Conservation (phyloP, 2,888 invertebrate genomes). For the Euspilapteryx auroguttella region DNA sequence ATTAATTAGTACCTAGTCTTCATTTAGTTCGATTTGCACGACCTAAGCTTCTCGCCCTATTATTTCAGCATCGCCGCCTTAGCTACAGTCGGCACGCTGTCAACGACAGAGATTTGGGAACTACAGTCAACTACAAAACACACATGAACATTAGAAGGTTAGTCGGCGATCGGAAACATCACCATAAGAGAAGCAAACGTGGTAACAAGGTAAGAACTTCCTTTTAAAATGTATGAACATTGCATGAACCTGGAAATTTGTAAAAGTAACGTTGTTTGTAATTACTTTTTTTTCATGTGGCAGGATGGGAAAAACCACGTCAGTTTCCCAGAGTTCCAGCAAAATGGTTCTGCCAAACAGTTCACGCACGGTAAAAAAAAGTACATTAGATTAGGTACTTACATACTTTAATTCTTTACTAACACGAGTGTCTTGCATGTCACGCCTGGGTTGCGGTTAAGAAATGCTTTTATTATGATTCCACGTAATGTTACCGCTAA, state of each 20-base stretch:
- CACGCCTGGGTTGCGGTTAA: conserved; percentile 36
- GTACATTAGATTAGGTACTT: conserved; percentile 70
- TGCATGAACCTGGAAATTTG: no score
- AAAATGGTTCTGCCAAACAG: conserved; percentile 86
- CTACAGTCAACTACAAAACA: conserved; percentile 85
- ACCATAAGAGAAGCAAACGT: conserved; percentile 84
- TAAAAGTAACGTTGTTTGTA: no score
- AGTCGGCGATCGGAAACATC: conserved; percentile 83
- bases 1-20: no score
- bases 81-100: conserved; percentile 92
- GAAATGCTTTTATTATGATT: background rate
- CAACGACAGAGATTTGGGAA: conserved; percentile 83
- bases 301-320: conserved; percentile 88
- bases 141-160: conserved; percentile 88
- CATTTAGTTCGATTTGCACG: no score
- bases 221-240: background rate
- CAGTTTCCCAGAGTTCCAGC: conserved; percentile 87
- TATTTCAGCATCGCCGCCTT: conserved; percentile 86
- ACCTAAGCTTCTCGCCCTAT: no score
- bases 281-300: background rate
- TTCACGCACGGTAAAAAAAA: conserved; percentile 84
- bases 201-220: conserved; percentile 68
- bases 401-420: conserved; percentile 50
- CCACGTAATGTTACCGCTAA: no score
- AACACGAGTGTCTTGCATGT: conserved; percentile 59